A percentile compares a stretch with the other conserved stretches of the same genome.
phyloP scores from a whole-genome alignment of 2,797 vertebrate genomes.

The Falco peregrinus region DNA sequence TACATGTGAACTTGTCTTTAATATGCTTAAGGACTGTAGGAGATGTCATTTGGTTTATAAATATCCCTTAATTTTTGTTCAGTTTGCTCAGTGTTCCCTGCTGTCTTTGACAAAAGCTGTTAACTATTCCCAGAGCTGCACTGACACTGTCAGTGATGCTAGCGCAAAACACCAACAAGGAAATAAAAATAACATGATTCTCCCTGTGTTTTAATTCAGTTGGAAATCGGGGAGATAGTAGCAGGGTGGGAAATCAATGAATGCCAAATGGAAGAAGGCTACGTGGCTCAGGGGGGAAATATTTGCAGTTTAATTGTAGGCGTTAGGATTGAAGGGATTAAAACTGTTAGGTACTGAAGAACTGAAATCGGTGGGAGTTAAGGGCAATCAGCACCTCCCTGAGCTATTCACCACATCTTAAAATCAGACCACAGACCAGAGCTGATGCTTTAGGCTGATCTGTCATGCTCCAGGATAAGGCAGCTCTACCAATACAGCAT shows the following conservation, averaged over 20 bases:
- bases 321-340: conserved; percentile 6
- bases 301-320: conserved; percentile 25
- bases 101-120: conserved; percentile 14
- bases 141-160: not conserved
- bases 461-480: not conserved
- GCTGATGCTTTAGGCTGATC: not conserved
- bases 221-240: not conserved
- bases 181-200: conserved; percentile 40
- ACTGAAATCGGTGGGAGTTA: not conserved
- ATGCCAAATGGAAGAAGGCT: conserved; percentile 1
- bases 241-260: conserved; percentile 16
- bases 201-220: not conserved
- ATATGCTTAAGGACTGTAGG: not conserved
- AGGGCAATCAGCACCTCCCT: not conserved
- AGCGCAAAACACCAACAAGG: not conserved
- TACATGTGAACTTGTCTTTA: not conserved
- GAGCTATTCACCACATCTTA: not conserved
- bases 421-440: not conserved
- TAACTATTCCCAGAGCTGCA: not conserved
- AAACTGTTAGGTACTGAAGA: not conserved
- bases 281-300: not conserved
- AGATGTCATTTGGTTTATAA: not conserved
- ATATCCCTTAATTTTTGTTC: conserved; percentile 19
- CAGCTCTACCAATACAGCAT: not conserved
- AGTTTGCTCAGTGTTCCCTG: not conserved